phyloP scores from a whole-genome alignment of 53 echinoderm and acorn worm species.

The Holothuria leucospilota region DNA sequence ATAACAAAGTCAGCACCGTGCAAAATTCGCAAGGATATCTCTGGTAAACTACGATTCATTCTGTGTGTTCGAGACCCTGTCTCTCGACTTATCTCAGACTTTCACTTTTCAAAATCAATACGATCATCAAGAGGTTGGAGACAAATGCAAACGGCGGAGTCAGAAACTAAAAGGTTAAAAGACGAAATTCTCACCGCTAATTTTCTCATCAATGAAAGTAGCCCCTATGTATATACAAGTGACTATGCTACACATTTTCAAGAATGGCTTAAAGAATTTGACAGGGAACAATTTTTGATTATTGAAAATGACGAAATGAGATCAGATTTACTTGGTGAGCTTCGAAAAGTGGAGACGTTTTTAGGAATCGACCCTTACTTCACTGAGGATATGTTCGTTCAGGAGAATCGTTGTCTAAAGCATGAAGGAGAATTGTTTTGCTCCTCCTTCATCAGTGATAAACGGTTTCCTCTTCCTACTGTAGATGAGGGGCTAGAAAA shows the following conservation, averaged over 20 bases:
- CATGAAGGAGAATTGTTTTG: too few relatives aligned
- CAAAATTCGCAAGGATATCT: constrained; percentile 67
- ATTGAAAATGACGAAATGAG: constrained; percentile 14
- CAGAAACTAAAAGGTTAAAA: not conserved
- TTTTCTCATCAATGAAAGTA: not conserved
- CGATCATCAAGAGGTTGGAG: not conserved
- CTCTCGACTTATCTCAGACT: not conserved
- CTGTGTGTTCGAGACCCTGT: not conserved
- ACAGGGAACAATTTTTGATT: constrained; percentile 17
- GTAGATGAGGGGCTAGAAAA: too few relatives aligned
- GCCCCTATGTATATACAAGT: constrained; percentile 6
- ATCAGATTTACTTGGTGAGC: not conserved
- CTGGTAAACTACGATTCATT: constrained; percentile 5
- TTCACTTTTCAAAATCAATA: not conserved
- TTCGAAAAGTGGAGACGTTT: constrained; percentile 4
- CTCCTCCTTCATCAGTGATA: too few relatives aligned
- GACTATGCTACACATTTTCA: constrained; percentile 25
- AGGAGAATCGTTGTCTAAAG: too few relatives aligned
- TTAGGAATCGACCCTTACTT: not conserved
- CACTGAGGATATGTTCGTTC: not conserved
- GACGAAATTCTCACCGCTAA: not conserved
- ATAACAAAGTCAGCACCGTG: constrained; percentile 69
- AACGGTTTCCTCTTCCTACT: too few relatives aligned
- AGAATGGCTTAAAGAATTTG: constrained; percentile 16
- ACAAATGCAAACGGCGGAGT: not conserved